Conservation (phyloP, 2,113 vertebrate genomes). For the Stictonetta naevosa region DNA sequence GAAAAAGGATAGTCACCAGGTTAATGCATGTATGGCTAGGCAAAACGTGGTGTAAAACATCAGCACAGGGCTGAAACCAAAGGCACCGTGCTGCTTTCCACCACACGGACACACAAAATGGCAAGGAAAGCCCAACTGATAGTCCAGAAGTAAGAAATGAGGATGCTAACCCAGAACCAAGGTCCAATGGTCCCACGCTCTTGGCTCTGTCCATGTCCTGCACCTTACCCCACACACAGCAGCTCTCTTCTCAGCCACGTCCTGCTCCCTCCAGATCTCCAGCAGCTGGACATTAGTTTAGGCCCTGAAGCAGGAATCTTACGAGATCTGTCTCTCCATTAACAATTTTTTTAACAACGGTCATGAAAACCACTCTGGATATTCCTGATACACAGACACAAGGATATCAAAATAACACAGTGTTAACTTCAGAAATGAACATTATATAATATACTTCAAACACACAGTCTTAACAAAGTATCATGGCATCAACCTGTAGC, state of each 20-base stretch:
- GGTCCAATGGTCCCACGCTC: background rate
- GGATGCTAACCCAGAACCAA: background rate
- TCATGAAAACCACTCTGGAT: background rate
- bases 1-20: background rate
- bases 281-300: background rate
- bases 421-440: background rate
- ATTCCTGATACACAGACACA: background rate
- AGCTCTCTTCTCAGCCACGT: background rate
- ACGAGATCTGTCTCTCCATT: background rate
- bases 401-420: background rate
- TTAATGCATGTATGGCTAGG: background rate
- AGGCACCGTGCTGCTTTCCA: background rate
- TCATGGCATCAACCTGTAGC: background rate
- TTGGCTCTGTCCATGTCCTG: background rate
- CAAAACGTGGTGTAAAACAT: background rate
- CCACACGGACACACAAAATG: background rate
- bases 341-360: background rate
- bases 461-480: background rate
- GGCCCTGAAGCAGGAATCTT: background rate
- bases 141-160: background rate
- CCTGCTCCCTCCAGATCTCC: background rate
- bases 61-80: background rate
- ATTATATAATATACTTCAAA: background rate
- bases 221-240: background rate
- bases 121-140: background rate